A percentile compares a stretch with the other conserved stretches of the same genome.
These are phyloP conservation scores for Tortrix viridana DNA, from an alignment of 2,888 invertebrate genomes.

Conservation along the genomic window DNA sequence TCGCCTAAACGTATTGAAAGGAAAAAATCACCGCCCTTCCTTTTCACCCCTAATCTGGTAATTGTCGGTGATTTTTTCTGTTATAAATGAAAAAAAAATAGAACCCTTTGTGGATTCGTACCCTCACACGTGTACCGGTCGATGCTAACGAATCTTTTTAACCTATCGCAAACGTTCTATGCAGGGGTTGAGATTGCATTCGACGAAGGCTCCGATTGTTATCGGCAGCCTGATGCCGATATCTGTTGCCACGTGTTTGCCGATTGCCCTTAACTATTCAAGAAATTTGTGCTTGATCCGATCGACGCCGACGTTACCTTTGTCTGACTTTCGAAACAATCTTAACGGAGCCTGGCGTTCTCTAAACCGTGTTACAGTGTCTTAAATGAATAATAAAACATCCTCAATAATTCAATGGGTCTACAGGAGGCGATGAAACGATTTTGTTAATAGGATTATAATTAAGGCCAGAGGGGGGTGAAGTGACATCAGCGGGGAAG, in stretches of 20 bases:
- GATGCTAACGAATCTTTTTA: slow-evolving; percentile 60
- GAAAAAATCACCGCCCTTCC: slow-evolving; percentile 61
- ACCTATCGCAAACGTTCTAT: slow-evolving; percentile 63
- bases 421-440: slow-evolving; percentile 55
- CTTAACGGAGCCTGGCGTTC: neutral
- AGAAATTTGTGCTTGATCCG: neutral
- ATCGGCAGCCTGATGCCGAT: slow-evolving; percentile 46
- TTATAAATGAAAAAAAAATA: slow-evolving; percentile 65
- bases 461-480: slow-evolving; percentile 64
- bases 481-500: slow-evolving; percentile 53
- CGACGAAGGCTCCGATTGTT: slow-evolving; percentile 58
- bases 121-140: slow-evolving; percentile 72
- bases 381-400: slow-evolving; percentile 49
- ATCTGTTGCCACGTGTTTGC: slow-evolving; percentile 22
- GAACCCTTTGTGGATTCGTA: slow-evolving; percentile 71
- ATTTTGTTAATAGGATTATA: slow-evolving; percentile 74
- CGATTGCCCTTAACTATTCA: slow-evolving; percentile 2
- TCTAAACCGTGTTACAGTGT: slow-evolving; percentile 18
- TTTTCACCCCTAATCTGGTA: slow-evolving; percentile 76
- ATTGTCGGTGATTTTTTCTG: slow-evolving; percentile 71
- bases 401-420: slow-evolving; percentile 51
- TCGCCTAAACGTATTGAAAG: slow-evolving; percentile 56
- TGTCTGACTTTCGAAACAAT: neutral
- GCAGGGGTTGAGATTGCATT: slow-evolving; percentile 57
- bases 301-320: neutral